Conservation (phyloP, 2,113 vertebrate species). For the Dasyornis broadbenti region DNA sequence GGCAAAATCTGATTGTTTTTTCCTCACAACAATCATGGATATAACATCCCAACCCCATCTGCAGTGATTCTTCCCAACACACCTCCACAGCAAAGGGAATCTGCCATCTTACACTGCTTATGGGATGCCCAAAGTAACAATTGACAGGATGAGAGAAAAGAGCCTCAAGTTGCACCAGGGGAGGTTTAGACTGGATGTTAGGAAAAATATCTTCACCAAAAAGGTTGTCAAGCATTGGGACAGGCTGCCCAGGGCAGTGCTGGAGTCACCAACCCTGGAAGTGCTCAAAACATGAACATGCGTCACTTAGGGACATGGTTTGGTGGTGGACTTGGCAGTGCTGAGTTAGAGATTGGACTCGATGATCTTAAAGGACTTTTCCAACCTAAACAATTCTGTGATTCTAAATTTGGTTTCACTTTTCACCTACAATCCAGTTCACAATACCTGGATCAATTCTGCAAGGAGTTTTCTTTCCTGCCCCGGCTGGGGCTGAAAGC, state of each 20-base stretch:
- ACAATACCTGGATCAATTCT: neutral
- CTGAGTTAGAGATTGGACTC: neutral
- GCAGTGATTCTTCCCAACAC: neutral
- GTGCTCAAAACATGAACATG: fast-evolving
- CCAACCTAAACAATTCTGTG: neutral
- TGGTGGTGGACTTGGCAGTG: neutral
- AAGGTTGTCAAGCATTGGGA: neutral
- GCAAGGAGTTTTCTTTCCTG: neutral
- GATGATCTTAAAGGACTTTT: neutral
- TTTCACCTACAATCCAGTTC: neutral
- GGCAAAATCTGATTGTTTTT: neutral
- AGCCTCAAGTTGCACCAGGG: neutral
- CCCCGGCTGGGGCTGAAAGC: neutral
- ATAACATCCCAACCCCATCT: neutral
- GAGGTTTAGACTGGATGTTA: neutral
- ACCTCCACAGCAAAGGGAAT: neutral
- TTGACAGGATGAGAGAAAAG: neutral
- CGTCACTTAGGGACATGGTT: neutral
- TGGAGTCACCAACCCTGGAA: neutral
- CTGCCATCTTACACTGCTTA: neutral
- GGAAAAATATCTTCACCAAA: neutral
- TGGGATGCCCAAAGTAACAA: neutral
- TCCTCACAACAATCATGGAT: neutral
- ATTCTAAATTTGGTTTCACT: neutral
- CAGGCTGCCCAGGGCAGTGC: neutral